Percentiles rank a stretch among this genome's conserved stretches.
phyloP scores from a whole-genome alignment of 1,140 invertebrate species.

The Rhynchophorus ferrugineus region DNA sequence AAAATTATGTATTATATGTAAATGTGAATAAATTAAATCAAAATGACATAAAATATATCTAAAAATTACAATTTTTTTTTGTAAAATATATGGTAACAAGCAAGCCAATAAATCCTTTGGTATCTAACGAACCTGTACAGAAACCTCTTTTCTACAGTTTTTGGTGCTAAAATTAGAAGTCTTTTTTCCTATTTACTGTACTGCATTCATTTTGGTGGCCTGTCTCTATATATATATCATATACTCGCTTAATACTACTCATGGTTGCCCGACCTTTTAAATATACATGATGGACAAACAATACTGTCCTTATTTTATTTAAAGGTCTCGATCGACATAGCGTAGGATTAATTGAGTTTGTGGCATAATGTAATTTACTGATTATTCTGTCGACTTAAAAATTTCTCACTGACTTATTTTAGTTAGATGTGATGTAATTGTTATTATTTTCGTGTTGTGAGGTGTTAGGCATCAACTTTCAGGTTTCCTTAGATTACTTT shows the following conservation, averaged over 20 bases:
- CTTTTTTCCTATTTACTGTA: conserved; percentile 14
- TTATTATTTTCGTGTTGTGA: conserved; percentile 15
- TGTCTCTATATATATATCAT: conserved; percentile 17
- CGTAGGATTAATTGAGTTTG: too few relatives aligned
- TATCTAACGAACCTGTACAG: conserved; percentile 9
- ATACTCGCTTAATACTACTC: neutral
- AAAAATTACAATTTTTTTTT: too few relatives aligned
- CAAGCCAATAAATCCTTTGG: neutral
- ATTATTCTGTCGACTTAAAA: neutral
- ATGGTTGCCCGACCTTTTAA: too few relatives aligned
- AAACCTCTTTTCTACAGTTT: conserved; percentile 11
- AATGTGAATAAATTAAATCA: too few relatives aligned
- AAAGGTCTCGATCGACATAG: too few relatives aligned
- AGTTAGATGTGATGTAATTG: conserved; percentile 18
- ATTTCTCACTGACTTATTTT: conserved; percentile 4
- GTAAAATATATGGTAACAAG: neutral
- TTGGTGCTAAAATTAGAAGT: conserved; percentile 13
- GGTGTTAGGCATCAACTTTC: conserved; percentile 15
- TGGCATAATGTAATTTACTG: too few relatives aligned
- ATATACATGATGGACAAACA: too few relatives aligned
- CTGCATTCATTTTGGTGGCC: conserved; percentile 19
- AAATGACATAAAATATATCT: too few relatives aligned
- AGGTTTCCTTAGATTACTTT: conserved; percentile 11
- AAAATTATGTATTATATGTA: too few relatives aligned
- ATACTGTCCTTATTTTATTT: too few relatives aligned